phyloP scores from a whole-genome alignment of 2,113 vertebrate genomes.

The Galeopterus variegatus region DNA sequence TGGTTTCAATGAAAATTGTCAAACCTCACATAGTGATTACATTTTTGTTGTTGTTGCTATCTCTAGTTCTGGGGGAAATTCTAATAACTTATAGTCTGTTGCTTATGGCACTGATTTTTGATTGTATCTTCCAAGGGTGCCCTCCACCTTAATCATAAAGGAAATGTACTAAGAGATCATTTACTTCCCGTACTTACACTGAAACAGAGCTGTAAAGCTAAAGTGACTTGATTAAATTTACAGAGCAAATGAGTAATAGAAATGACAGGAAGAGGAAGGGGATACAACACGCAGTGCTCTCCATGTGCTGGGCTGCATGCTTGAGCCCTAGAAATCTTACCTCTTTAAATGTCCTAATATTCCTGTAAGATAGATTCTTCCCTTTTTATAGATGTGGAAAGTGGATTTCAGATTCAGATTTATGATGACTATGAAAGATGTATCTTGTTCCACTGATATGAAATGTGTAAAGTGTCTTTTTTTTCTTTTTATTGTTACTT shows the following conservation, averaged over 20 bases:
- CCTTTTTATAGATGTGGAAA: background rate
- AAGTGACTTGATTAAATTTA: background rate
- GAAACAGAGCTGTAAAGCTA: background rate
- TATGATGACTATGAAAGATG: background rate
- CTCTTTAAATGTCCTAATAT: background rate
- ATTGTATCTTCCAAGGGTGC: background rate
- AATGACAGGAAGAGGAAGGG: background rate
- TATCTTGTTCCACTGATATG: background rate
- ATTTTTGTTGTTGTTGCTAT: background rate
- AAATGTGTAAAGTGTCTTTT: background rate
- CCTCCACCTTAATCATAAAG: background rate
- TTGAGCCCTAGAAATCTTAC: background rate
- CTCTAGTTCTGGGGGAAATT: background rate
- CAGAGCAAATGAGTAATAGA: background rate
- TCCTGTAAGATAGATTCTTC: background rate
- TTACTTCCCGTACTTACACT: background rate
- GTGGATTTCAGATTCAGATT: background rate
- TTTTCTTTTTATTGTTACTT: background rate
- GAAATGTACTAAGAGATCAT: background rate
- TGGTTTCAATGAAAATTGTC: background rate
- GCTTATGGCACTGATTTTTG: background rate
- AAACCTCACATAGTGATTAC: background rate
- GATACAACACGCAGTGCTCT: background rate
- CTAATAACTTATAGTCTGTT: background rate
- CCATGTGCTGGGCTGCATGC: too few species aligned